Conservation (phyloP, 1,140 invertebrate species). For the Drosophila arizonae region DNA sequence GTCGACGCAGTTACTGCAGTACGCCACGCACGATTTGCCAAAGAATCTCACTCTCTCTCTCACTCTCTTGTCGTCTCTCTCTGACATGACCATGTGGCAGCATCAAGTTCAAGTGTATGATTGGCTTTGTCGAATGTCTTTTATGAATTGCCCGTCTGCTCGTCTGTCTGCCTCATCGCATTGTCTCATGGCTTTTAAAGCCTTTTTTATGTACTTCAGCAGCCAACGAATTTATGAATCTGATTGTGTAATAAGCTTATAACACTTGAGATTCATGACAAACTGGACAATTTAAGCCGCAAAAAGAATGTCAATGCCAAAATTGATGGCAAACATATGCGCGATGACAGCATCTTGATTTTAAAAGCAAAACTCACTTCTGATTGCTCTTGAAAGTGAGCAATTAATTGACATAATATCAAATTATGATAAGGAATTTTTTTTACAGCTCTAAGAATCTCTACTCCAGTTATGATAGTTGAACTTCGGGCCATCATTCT, state of each 20-base stretch:
- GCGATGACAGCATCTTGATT: slow-evolving; percentile 3
- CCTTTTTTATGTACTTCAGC: slow-evolving; percentile 62
- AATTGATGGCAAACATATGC: slow-evolving; percentile 33
- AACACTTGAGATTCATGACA: slow-evolving; percentile 33
- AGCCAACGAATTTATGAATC: slow-evolving; percentile 37
- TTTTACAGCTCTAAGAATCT: too few relatives aligned
- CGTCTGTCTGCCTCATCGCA: background rate
- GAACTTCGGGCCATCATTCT: too few relatives aligned
- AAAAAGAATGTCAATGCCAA: slow-evolving; percentile 59
- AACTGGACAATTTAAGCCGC: slow-evolving; percentile 1
- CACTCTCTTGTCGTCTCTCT: background rate
- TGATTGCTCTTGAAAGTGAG: background rate
- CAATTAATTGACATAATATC: too few relatives aligned
- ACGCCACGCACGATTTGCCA: slow-evolving; percentile 59
- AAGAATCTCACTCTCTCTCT: slow-evolving; percentile 19
- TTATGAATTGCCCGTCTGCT: slow-evolving; percentile 18
- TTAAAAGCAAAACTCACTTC: background rate
- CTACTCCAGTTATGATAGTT: too few relatives aligned
- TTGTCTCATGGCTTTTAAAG: slow-evolving; percentile 54
- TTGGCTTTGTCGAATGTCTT: slow-evolving; percentile 57
- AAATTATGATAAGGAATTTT: too few relatives aligned
- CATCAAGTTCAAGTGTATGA: slow-evolving; percentile 73
- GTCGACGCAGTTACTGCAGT: slow-evolving; percentile 40
- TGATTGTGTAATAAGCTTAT: slow-evolving; percentile 24
- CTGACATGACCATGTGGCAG: slow-evolving; percentile 22